phyloP scores from a whole-genome alignment of 2,797 vertebrate species.

The Pipistrellus pygmaeus region DNA sequence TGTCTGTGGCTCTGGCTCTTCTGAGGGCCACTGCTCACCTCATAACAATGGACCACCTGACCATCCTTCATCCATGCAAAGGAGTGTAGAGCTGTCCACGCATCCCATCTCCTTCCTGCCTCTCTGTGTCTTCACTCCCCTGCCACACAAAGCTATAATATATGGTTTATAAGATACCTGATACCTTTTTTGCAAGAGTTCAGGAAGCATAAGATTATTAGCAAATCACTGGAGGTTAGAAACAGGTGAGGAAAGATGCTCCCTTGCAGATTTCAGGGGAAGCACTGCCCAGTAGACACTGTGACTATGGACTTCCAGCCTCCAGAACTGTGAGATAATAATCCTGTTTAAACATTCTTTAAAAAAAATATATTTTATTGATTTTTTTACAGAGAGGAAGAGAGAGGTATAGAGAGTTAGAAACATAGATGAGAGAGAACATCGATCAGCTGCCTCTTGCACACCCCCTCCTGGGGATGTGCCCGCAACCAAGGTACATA shows the following conservation, averaged over 20 bases:
- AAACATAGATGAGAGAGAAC: too few species aligned
- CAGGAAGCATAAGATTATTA: neutral
- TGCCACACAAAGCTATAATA: neutral
- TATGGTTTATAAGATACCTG: neutral
- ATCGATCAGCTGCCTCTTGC: too few species aligned
- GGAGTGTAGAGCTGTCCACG: rapidly evolving
- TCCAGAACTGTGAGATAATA: neutral
- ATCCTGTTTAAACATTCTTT: neutral
- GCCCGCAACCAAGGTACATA: too few species aligned
- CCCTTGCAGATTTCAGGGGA: neutral
- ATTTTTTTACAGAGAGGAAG: too few species aligned
- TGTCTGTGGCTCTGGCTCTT: neutral
- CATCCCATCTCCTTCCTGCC: neutral
- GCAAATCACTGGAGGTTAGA: neutral
- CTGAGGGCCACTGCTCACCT: neutral
- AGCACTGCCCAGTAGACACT: neutral
- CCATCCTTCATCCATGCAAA: neutral
- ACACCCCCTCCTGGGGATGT: too few species aligned
- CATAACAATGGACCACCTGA: neutral
- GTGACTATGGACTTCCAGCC: neutral
- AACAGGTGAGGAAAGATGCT: neutral
- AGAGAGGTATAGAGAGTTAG: too few species aligned
- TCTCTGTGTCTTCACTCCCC: neutral
- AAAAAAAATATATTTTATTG: too few species aligned
- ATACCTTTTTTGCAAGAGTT: neutral